Conservation (phyloP, 2,888 invertebrate species). For the Furcula furcula region DNA sequence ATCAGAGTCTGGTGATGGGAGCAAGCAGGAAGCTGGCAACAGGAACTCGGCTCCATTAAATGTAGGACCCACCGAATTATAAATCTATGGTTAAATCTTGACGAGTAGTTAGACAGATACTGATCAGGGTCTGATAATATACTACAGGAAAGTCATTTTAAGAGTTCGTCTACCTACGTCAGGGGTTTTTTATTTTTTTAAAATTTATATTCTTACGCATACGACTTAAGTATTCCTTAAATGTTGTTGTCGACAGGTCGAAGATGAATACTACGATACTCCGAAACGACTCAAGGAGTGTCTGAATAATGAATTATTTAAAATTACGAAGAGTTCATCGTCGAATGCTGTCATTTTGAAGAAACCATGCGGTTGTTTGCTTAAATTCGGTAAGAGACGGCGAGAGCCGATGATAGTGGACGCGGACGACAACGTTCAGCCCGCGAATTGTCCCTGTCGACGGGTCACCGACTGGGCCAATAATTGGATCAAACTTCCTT, state of each 20-base stretch:
- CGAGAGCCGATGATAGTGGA: conserved; percentile 59
- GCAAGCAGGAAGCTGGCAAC: no score
- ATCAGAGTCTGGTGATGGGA: no score
- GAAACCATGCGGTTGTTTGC: conserved; percentile 86
- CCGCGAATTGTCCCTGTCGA: conserved; percentile 79
- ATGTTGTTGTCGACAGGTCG: conserved; percentile 39
- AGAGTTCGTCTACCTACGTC: no score
- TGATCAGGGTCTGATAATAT: neutral
- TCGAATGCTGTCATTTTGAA: conserved; percentile 82
- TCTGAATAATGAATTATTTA: conserved; percentile 75
- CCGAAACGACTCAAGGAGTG: conserved; percentile 87
- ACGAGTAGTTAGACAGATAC: no score
- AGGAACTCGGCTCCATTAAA: no score
- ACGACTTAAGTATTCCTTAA: neutral
- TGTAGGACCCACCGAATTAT: no score
- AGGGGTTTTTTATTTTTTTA: no score
- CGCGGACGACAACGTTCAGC: conserved; percentile 55
- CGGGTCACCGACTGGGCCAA: conserved; percentile 86
- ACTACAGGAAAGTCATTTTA: no score
- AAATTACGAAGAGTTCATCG: conserved; percentile 73
- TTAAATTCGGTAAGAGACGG: conserved; percentile 70
- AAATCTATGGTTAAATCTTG: no score
- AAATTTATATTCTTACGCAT: no score
- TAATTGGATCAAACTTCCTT: conserved; percentile 82
- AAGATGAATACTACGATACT: conserved; percentile 87